Percentiles rank a stretch among this genome's conserved stretches.
These are phyloP conservation scores for Seladonia tumulorum DNA, from an alignment of 2,888 invertebrate species.

Conservation along the genomic window DNA sequence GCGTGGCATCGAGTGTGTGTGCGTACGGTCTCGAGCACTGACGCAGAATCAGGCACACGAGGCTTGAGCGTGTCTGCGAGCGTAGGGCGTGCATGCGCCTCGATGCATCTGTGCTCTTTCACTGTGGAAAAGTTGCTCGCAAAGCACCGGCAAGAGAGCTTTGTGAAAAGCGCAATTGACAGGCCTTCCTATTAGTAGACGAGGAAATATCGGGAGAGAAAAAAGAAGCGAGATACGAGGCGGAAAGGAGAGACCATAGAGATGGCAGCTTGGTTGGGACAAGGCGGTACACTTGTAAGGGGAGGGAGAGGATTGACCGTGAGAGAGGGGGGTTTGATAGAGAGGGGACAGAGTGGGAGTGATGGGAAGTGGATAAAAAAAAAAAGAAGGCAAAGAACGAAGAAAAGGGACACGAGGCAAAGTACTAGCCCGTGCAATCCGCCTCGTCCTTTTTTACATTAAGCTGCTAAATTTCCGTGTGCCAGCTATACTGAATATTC, in stretches of 20 bases:
- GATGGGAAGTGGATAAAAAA: background rate
- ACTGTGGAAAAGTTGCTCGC: constrained; percentile 62
- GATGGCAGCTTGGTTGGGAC: constrained; percentile 5
- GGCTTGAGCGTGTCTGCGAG: background rate
- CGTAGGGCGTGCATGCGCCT: constrained; percentile 39
- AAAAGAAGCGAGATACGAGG: constrained; percentile 47
- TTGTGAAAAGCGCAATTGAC: constrained; percentile 79
- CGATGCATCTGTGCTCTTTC: constrained; percentile 55
- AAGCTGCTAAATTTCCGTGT: constrained; percentile 69
- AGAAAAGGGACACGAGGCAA: constrained; percentile 41
- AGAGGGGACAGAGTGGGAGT: background rate
- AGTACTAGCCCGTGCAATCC: constrained; percentile 31
- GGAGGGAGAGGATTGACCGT: background rate
- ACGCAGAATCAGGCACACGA: constrained; percentile 8
- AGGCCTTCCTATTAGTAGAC: constrained; percentile 74
- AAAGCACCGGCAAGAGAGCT: constrained; percentile 66
- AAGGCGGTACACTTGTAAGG: constrained; percentile 3
- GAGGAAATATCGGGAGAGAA: constrained; percentile 69
- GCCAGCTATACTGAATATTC: constrained; percentile 57
- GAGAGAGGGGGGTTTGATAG: background rate
- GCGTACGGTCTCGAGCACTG: background rate
- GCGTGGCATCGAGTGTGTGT: constrained; percentile 12
- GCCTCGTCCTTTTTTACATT: constrained; percentile 48
- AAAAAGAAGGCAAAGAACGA: constrained; percentile 10
- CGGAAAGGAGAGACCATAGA: constrained; percentile 27